Base-by-base conservation (phyloP, 2,888 invertebrate species). In the Neocrepidodera transversa region DNA sequence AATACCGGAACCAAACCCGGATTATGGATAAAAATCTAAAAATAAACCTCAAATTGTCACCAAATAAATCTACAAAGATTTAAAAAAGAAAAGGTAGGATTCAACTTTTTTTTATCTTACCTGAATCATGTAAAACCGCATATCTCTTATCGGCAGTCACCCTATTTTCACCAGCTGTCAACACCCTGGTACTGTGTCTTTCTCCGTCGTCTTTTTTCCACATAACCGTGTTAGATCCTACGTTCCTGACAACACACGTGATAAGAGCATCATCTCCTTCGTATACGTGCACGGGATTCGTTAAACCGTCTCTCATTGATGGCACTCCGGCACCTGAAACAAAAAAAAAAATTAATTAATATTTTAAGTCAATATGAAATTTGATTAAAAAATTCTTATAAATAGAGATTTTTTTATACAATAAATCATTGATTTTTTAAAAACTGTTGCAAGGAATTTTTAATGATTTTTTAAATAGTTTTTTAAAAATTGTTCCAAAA, bases 191-290 rank as follows among this genome's bases (percentile, higher is more conserved):
- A 63, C 81, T 81, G 66, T 81, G 80, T 58, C 81, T 72, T 71
- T 87, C 86, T 30, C 86, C 83, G 62, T 84, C 84, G 54, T 88
- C 87, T 69, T 88, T 84, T 75, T 87, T 86, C 92, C 91, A 92
- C 73, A 91, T 82, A 51, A 93, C 89, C 0, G 91, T 90, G 71
- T 87, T 85, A 18, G 87, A 86, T 30, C 87, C 87, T 1, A 86
- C 84, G 23, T 88, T 86, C 23, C 87, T 81, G 23, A 92, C 90
- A 54, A 92, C 91, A 77, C 93, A 93, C 8, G 92, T 92, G 47
- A 93, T 83, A 35, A 92, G 81, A 1, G 91, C 92, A 74, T 92
- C 91, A 70, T 91, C 91, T 8, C 91, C 91, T 71, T 86, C 87
- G 68, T 83, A 82, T 28, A 86, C 85, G 69, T 84, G 83, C 36